Percentiles rank a stretch among this genome's conserved stretches.
Conservation (phyloP, 2,888 invertebrate species). For the Anorthoa munda region DNA sequence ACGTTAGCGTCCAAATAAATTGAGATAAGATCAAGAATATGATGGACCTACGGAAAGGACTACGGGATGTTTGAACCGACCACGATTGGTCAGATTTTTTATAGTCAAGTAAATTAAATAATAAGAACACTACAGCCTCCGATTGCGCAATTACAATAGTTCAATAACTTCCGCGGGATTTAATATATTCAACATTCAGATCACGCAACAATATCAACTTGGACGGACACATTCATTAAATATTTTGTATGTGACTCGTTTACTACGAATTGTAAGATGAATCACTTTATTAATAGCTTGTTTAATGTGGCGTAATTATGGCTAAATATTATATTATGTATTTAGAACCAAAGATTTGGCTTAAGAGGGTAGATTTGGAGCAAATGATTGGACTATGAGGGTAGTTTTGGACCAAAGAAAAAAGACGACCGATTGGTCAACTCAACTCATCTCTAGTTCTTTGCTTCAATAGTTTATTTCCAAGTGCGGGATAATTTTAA, state of each 20-base stretch:
- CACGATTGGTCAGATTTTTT: conserved; percentile 8
- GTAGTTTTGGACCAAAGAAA: not conserved
- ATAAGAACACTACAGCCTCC: conserved; percentile 24
- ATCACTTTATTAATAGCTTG: conserved; percentile 43
- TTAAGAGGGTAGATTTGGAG: not conserved
- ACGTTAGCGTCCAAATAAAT: too few species aligned
- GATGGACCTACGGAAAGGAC: not conserved
- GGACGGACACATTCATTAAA: conserved; percentile 51
- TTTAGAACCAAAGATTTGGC: not conserved
- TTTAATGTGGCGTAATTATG: conserved; percentile 58
- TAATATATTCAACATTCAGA: conserved; percentile 59
- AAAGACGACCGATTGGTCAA: not conserved
- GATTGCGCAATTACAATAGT: conserved; percentile 61
- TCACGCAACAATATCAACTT: conserved; percentile 44
- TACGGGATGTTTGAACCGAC: not conserved
- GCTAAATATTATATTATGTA: conserved; percentile 1
- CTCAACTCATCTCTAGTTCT: not conserved
- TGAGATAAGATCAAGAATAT: too few species aligned
- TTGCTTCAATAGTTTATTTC: not conserved
- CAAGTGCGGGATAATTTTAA: not conserved
- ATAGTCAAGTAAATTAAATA: conserved; percentile 10
- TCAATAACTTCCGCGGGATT: conserved; percentile 61
- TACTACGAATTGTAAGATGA: conserved; percentile 56
- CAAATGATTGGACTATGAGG: not conserved
- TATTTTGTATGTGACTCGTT: conserved; percentile 49